phyloP scores from a whole-genome alignment of 2,113 vertebrate species.

The Columba livia region DNA sequence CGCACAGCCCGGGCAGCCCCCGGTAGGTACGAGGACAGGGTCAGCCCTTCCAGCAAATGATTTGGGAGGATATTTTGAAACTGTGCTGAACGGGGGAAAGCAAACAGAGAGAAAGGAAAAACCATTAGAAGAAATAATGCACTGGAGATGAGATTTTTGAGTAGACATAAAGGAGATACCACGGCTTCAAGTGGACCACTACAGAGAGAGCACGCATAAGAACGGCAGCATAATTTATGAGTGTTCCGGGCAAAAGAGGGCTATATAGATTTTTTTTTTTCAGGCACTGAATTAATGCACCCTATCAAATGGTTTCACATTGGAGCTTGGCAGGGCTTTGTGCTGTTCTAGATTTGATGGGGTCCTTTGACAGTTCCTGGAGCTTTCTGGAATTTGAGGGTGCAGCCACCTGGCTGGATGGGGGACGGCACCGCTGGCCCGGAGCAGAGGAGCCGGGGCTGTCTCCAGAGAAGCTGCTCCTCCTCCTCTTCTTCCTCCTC shows the following conservation, averaged over 20 bases:
- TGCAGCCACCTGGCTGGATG: not conserved
- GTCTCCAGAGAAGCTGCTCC: not conserved
- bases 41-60: slow-evolving; percentile 73
- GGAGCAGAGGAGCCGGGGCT: rapidly evolving
- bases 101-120: slow-evolving; percentile 69
- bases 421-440: rapidly evolving
- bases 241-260: slow-evolving; percentile 70
- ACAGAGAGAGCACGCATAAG: slow-evolving; percentile 8
- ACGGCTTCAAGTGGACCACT: slow-evolving; percentile 55
- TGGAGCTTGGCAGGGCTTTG: slow-evolving; percentile 58
- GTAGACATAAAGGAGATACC: slow-evolving; percentile 64
- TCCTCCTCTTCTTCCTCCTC: not conserved
- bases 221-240: slow-evolving; percentile 75
- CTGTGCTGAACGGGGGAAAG: slow-evolving; percentile 79
- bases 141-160: slow-evolving; percentile 68
- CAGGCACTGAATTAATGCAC: slow-evolving; percentile 69
- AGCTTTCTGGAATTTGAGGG: not conserved
- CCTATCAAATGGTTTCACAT: slow-evolving; percentile 67
- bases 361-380: slow-evolving; percentile 16
- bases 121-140: slow-evolving; percentile 68
- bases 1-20: slow-evolving; percentile 73
- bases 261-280: slow-evolving; percentile 66
- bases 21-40: slow-evolving; percentile 63
- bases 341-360: not conserved
- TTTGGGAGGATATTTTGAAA: slow-evolving; percentile 78